Conservation (phyloP, 1,140 invertebrate species). For the Drosophila murphyi region DNA sequence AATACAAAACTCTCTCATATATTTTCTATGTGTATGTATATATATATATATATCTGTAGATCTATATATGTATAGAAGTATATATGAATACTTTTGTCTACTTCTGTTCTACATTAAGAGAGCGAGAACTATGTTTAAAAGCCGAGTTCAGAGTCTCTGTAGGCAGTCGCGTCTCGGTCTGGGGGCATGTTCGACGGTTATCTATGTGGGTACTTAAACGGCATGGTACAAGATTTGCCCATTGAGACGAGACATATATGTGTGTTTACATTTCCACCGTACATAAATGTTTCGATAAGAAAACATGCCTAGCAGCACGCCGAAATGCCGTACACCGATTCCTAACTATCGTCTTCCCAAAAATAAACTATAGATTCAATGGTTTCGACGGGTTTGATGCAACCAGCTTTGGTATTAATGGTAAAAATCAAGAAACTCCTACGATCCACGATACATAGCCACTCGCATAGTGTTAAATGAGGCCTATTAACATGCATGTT, state of each 20-base stretch:
- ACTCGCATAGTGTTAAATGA: conserved; percentile 63
- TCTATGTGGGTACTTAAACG: conserved; percentile 52
- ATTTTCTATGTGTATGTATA: conserved; percentile 15
- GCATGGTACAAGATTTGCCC: conserved; percentile 72
- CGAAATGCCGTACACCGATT: conserved; percentile 3
- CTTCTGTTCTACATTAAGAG: conserved; percentile 25
- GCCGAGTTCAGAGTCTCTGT: not conserved
- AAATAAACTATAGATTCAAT: not conserved
- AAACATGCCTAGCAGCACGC: conserved; percentile 45
- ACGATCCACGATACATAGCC: not conserved
- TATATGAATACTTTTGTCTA: conserved; percentile 35
- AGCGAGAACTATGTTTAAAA: not conserved
- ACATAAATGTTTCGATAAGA: conserved; percentile 73
- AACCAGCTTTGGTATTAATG: not conserved
- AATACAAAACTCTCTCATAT: too few relatives aligned
- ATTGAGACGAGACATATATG: conserved; percentile 65
- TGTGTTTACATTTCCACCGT: conserved; percentile 69
- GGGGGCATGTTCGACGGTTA: conserved; percentile 58
- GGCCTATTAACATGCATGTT: conserved; percentile 73
- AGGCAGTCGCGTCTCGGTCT: conserved; percentile 25
- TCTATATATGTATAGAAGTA: conserved; percentile 58
- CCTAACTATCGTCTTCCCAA: conserved; percentile 3
- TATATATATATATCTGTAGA: conserved; percentile 14
- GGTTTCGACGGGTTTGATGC: not conserved
- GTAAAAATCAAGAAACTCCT: not conserved